Evolutionary conservation across 2,797 vertebrate genomes (phyloP).

Genomic region (Acanthurus leucopareius): DNA sequence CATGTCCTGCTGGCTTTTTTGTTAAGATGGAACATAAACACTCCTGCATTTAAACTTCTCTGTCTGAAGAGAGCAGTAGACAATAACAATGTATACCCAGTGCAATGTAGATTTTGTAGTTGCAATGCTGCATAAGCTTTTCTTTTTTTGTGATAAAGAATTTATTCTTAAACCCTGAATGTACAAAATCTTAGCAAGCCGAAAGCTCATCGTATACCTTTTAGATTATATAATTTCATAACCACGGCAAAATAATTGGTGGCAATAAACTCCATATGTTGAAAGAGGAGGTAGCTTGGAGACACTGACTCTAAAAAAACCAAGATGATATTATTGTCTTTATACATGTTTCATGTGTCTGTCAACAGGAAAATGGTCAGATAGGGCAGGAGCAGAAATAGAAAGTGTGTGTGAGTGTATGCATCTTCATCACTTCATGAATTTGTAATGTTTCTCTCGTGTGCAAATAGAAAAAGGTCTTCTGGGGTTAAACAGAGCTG

Average conservation of each 20-base stretch:
- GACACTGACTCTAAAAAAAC: conserved; percentile 29
- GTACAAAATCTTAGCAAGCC: neutral
- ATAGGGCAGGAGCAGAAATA: conserved; percentile 22
- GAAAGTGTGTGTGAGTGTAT: neutral
- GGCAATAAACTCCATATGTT: conserved; percentile 20
- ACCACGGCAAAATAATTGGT: neutral
- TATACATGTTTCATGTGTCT: neutral
- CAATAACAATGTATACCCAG: neutral
- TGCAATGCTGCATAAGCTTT: neutral
- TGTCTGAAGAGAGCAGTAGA: neutral
- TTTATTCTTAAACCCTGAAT: conserved; percentile 14
- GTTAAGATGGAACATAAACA: conserved; percentile 28
- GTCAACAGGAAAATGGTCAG: conserved; percentile 17
- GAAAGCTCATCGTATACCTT: neutral
- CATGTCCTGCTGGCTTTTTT: conserved; percentile 42
- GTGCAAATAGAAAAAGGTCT: conserved; percentile 19
- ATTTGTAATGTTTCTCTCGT: conserved; percentile 23
- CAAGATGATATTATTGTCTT: conserved; percentile 13
- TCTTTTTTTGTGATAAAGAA: neutral
- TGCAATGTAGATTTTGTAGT: conserved; percentile 5
- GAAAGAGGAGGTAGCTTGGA: conserved; percentile 19
- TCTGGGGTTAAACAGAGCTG: conserved; percentile 41
- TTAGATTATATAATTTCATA: conserved; percentile 8
- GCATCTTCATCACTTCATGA: conserved; percentile 6
- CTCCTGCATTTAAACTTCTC: conserved; percentile 30